A percentile compares a stretch with the other conserved stretches of the same genome.
phyloP scores from a whole-genome alignment of 2,113 vertebrate species.

The Austrofundulus limnaeus region DNA sequence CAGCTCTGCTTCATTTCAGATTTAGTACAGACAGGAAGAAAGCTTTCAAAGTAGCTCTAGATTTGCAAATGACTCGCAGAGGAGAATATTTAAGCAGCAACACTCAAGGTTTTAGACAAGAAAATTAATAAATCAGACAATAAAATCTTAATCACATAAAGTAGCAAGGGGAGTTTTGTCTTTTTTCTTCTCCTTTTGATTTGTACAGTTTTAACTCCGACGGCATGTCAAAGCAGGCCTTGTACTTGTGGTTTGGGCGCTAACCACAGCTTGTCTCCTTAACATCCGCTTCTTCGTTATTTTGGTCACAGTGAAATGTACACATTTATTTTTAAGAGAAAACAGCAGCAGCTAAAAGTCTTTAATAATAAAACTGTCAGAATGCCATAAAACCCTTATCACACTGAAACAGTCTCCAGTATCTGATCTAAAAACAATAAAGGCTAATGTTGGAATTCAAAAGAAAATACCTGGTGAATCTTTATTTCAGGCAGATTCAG shows the following conservation, averaged over 20 bases:
- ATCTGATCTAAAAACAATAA: neutral
- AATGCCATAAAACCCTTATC: neutral
- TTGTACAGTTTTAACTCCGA: neutral
- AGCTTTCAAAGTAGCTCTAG: conserved; percentile 22
- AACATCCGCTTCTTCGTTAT: neutral
- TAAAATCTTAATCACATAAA: neutral
- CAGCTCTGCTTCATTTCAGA: conserved; percentile 21
- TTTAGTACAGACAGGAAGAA: conserved; percentile 20
- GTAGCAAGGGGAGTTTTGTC: too few species aligned
- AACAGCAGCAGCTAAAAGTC: neutral
- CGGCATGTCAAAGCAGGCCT: neutral
- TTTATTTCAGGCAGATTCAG: too few species aligned
- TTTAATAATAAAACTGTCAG: neutral
- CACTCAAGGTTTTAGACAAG: neutral
- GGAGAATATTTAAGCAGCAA: neutral
- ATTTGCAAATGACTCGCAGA: neutral
- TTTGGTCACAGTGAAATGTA: neutral
- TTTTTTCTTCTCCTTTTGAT: neutral
- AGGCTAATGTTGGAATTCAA: neutral
- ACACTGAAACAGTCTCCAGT: neutral
- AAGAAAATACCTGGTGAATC: neutral
- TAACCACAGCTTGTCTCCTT: neutral
- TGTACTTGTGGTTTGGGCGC: neutral
- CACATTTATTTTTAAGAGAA: neutral
- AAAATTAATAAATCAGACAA: neutral